Conservation (phyloP, 2,888 invertebrate species). For the Didymodactylos carnosus region DNA sequence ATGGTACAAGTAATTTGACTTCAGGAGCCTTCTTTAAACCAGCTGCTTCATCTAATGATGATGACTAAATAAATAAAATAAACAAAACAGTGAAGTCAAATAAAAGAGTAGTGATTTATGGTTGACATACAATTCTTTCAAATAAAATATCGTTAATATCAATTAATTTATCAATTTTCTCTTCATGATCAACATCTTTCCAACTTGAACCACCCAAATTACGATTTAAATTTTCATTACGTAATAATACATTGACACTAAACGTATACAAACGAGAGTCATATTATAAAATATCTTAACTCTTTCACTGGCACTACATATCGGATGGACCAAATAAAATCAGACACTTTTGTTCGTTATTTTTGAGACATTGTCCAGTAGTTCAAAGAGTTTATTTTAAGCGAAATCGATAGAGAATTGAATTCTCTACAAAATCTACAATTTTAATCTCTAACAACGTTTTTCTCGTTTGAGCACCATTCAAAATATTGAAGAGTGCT, state of each 20-base stretch:
- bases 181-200: constrained; percentile 9
- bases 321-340: no score
- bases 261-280: not conserved
- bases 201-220: not conserved
- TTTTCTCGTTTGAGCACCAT: no score
- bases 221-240: not conserved
- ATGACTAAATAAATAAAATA: not conserved
- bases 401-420: no score
- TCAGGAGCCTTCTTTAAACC: constrained; percentile 3
- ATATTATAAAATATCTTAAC: not conserved
- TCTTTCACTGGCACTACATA: no score
- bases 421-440: no score
- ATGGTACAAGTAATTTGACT: not conserved
- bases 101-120: not conserved
- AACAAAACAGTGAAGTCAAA: not conserved
- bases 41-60: constrained; percentile 4
- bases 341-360: no score
- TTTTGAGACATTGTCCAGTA: no score
- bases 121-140: constrained; percentile 3
- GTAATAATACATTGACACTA: not conserved
- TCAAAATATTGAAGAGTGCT: no score
- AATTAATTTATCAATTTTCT: constrained; percentile 11
- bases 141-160: constrained; percentile 10
- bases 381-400: no score
- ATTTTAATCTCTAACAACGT: no score